Conservation (phyloP, 2,797 vertebrate genomes). For the Paguma larvata region DNA sequence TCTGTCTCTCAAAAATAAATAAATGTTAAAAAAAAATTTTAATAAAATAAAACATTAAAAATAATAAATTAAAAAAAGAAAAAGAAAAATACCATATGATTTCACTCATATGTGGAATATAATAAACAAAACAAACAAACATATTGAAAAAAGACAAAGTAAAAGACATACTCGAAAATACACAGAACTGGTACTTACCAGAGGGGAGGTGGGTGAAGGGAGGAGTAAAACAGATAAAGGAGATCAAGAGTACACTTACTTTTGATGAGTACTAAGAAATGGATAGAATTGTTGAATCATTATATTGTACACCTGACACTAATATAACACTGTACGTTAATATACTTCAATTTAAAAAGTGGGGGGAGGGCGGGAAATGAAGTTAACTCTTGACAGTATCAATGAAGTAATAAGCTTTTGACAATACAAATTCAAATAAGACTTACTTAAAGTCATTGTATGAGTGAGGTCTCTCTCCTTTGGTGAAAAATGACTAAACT, state of each 20-base stretch:
- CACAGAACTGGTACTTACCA: neutral
- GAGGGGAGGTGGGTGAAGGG: neutral
- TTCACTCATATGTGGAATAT: neutral
- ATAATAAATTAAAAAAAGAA: too few species aligned
- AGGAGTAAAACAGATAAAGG: neutral
- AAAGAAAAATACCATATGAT: neutral
- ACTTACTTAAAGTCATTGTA: neutral
- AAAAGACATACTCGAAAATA: neutral
- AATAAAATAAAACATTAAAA: too few species aligned
- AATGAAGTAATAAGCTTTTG: neutral
- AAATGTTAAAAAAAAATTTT: too few species aligned
- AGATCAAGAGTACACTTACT: neutral
- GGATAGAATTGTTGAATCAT: neutral
- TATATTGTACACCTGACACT: neutral
- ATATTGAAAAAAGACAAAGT: neutral
- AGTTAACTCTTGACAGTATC: slow-evolving; percentile 22
- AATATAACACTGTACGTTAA: neutral
- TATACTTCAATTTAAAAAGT: neutral
- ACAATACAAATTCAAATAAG: slow-evolving; percentile 41
- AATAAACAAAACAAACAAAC: neutral
- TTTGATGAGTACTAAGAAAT: neutral
- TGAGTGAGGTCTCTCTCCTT: neutral
- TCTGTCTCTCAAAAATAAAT: too few species aligned
- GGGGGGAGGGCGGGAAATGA: neutral
- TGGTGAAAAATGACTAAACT: slow-evolving; percentile 3